Percentiles rank a stretch among this genome's conserved stretches.
Conservation (phyloP, 1,140 invertebrate genomes). For the Ceratosolen solmsi region DNA sequence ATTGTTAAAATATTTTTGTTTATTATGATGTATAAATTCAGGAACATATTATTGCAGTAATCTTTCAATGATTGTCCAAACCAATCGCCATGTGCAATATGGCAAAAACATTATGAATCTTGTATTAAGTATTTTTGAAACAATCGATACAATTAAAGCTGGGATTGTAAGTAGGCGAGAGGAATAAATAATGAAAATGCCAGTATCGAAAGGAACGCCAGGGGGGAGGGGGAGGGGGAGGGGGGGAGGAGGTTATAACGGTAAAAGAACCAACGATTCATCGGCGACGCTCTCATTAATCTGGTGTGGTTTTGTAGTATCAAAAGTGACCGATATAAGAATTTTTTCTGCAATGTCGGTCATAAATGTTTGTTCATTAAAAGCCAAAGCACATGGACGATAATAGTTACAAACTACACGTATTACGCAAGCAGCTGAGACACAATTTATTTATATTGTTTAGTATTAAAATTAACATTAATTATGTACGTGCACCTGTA, state of each 20-base stretch:
- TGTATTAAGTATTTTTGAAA: no score
- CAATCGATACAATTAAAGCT: background rate
- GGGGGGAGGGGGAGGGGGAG: no score
- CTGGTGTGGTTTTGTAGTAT: background rate
- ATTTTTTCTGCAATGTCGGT: background rate
- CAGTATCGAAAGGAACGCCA: background rate
- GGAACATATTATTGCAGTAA: no score
- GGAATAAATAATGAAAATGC: no score
- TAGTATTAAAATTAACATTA: conserved; percentile 17
- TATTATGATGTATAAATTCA: no score
- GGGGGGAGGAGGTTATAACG: background rate
- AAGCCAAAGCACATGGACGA: no score
- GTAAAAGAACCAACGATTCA: background rate
- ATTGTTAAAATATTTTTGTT: no score
- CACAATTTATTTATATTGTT: conserved; percentile 3
- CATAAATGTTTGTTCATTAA: background rate
- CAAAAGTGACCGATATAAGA: conserved; percentile 3
- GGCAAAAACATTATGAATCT: no score
- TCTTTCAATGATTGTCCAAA: no score
- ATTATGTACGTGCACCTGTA: background rate
- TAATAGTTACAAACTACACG: no score
- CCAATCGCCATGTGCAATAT: no score
- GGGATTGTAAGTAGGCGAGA: no score
- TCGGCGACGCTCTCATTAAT: conserved; percentile 24
- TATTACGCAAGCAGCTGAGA: background rate